phyloP scores from a whole-genome alignment of 2,113 vertebrate genomes.

The Manacus vitellinus region DNA sequence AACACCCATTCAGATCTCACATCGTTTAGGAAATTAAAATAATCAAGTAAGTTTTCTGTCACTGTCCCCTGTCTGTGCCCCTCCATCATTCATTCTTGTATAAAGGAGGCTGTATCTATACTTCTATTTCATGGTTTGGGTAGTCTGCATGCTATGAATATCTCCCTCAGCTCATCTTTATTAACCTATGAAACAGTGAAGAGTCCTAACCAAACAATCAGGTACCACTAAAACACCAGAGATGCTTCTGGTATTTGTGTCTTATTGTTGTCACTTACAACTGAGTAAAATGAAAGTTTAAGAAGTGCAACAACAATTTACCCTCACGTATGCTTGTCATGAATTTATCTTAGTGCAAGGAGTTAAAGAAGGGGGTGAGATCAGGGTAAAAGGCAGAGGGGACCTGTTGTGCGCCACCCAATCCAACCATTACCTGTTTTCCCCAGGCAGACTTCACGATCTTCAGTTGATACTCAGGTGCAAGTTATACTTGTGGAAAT shows the following conservation, averaged over 20 bases:
- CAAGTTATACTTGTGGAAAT: not conserved
- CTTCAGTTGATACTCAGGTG: not conserved
- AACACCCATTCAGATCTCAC: slow-evolving; percentile 3
- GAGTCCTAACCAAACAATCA: not conserved
- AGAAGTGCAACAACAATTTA: not conserved
- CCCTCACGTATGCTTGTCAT: not conserved
- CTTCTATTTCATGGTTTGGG: not conserved
- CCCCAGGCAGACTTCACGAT: not conserved
- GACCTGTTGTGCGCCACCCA: not conserved
- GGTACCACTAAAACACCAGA: not conserved
- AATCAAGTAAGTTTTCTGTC: slow-evolving; percentile 34
- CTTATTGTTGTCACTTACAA: not conserved
- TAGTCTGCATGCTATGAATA: not conserved
- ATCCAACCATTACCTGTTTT: not conserved
- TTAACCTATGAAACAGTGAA: not conserved
- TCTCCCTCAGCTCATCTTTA: not conserved
- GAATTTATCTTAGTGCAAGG: not conserved
- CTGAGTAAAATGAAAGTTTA: not conserved
- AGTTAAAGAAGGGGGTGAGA: not conserved
- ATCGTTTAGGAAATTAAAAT: slow-evolving; percentile 69
- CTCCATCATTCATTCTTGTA: not conserved
- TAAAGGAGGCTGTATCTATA: not conserved
- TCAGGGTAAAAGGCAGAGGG: not conserved
- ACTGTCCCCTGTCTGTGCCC: not conserved
- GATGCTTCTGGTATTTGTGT: not conserved